Conservation (phyloP, 2,113 vertebrate genomes). For the Pavo muticus region DNA sequence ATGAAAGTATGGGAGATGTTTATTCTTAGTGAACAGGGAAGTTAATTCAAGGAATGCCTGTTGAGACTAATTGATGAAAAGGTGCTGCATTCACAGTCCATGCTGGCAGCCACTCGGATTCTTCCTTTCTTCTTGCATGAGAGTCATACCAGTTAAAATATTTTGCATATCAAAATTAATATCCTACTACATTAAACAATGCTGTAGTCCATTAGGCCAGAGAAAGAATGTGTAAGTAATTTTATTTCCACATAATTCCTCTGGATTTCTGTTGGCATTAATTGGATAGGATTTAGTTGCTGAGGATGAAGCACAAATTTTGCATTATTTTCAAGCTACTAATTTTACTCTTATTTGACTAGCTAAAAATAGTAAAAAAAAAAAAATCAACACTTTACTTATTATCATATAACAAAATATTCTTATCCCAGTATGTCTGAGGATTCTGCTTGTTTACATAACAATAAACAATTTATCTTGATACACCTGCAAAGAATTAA, state of each 20-base stretch:
- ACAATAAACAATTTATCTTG: not conserved
- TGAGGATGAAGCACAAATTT: not conserved
- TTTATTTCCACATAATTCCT: conserved; percentile 31
- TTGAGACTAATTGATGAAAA: conserved; percentile 22
- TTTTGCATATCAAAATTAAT: conserved; percentile 61
- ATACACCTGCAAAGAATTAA: not conserved
- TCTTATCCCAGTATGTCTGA: not conserved
- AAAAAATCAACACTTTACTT: not conserved
- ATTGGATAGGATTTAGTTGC: conserved; percentile 35
- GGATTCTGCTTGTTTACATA: conserved; percentile 20
- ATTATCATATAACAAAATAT: conserved; percentile 2
- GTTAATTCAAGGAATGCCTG: conserved; percentile 2
- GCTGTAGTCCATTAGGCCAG: conserved; percentile 25
- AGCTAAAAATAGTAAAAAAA: not conserved
- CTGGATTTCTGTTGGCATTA: conserved; percentile 3
- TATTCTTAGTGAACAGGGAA: conserved; percentile 1
- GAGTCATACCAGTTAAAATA: conserved; percentile 21
- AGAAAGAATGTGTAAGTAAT: conserved; percentile 25
- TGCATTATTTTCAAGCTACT: conserved; percentile 17
- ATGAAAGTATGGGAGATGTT: not conserved
- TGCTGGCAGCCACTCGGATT: conserved; percentile 26
- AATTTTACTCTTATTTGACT: conserved; percentile 28
- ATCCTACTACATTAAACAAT: conserved; percentile 27
- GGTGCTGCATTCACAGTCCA: conserved; percentile 24
- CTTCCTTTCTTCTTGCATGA: conserved; percentile 28